A percentile compares a stretch with the other conserved stretches of the same genome.
These are phyloP conservation scores for Cavia aperea DNA, from an alignment of 2,113 vertebrate genomes.

Conservation along the genomic window DNA sequence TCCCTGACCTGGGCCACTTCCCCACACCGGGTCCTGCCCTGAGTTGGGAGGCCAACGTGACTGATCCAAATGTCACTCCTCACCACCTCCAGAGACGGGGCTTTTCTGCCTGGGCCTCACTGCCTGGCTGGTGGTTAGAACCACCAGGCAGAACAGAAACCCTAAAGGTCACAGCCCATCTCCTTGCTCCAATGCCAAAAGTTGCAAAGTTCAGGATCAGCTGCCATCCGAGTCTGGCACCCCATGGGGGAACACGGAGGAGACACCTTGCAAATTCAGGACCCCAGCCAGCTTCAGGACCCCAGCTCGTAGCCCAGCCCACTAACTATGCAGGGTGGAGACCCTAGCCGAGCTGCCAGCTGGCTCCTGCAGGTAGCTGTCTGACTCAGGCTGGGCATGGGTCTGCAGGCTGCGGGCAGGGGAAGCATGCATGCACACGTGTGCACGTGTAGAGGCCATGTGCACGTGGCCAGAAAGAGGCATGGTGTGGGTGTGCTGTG, in stretches of 20 bases:
- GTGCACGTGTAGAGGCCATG: background rate
- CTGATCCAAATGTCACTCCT: conserved; percentile 32
- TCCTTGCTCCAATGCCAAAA: background rate
- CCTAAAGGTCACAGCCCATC: conserved; percentile 53
- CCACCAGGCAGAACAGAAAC: conserved; percentile 32
- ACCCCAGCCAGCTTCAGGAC: background rate
- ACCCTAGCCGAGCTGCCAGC: background rate
- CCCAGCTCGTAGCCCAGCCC: background rate
- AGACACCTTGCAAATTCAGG: background rate
- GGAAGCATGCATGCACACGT: background rate
- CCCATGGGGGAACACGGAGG: no score
- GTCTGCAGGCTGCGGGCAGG: background rate
- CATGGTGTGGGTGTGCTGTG: rapidly evolving
- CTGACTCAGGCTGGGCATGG: rapidly evolving
- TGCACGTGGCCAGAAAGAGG: background rate
- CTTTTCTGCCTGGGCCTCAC: background rate
- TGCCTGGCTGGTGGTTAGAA: background rate
- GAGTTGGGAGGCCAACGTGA: background rate
- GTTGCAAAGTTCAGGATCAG: background rate
- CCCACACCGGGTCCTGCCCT: background rate
- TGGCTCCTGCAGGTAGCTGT: background rate
- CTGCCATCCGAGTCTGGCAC: background rate
- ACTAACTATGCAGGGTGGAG: background rate
- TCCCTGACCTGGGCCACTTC: background rate
- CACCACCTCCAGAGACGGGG: conserved; percentile 5